phyloP scores from a whole-genome alignment of 2,113 vertebrate species.

The Hemicordylus capensis region DNA sequence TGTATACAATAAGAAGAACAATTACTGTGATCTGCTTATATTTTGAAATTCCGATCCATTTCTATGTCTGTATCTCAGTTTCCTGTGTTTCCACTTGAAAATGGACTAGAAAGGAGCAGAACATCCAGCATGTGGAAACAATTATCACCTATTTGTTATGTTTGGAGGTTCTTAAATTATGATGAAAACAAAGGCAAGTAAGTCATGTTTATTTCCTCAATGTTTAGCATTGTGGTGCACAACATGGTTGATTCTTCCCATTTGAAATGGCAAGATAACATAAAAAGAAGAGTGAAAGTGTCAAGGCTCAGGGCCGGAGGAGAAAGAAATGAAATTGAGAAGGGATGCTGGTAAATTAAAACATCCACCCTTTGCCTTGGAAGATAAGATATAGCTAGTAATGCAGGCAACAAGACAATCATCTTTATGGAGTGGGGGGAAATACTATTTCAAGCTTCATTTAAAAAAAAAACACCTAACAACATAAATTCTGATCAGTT shows the following conservation, averaged over 20 bases:
- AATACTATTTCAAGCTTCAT: slow-evolving; percentile 14
- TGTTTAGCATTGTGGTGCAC: background rate
- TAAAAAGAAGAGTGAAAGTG: slow-evolving; percentile 21
- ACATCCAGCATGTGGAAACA: background rate
- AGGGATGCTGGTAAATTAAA: slow-evolving; percentile 32
- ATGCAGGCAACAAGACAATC: background rate
- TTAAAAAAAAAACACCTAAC: slow-evolving; percentile 32
- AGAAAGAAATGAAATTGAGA: slow-evolving; percentile 32
- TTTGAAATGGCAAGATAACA: background rate
- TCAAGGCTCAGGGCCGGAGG: background rate
- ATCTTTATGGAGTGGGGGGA: background rate
- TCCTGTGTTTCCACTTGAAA: background rate
- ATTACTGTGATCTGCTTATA: background rate
- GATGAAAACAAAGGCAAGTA: slow-evolving; percentile 1
- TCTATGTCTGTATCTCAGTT: background rate
- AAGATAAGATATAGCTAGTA: background rate
- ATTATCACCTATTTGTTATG: slow-evolving; percentile 24
- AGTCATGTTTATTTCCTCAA: background rate
- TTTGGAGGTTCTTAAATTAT: background rate
- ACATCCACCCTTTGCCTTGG: slow-evolving; percentile 28
- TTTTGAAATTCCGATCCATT: slow-evolving; percentile 11
- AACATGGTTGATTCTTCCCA: slow-evolving; percentile 11
- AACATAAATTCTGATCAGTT: slow-evolving; percentile 1
- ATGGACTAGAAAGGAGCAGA: background rate
- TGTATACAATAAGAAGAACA: background rate